Evolutionary conservation across 2,113 vertebrate genomes (phyloP).

Genomic region (Oenanthe oenanthe): DNA sequence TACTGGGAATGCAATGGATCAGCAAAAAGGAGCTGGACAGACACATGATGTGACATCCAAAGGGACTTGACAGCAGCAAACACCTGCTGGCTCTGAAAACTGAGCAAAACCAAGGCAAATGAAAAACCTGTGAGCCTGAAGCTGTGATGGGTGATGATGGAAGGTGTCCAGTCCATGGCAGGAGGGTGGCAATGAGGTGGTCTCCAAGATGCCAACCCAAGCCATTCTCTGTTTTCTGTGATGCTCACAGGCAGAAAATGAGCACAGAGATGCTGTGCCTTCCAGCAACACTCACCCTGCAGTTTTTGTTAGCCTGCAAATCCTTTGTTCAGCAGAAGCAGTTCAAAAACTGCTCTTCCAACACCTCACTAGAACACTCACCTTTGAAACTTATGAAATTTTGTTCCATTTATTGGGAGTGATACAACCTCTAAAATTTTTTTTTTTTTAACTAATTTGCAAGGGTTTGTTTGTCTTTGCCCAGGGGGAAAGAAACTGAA

Average conservation of each 20-base stretch:
- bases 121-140: background rate
- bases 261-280: background rate
- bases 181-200: background rate
- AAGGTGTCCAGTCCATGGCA: background rate
- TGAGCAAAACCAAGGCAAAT: background rate
- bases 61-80: background rate
- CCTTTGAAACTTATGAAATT: background rate
- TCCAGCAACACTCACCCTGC: background rate
- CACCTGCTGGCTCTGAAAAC: background rate
- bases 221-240: background rate
- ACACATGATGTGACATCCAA: background rate
- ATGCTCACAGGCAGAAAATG: background rate
- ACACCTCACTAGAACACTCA: background rate
- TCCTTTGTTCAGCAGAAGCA: background rate
- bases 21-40: background rate
- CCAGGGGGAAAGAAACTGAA: background rate
- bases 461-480: background rate
- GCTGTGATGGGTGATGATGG: accelerated
- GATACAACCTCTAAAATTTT: background rate
- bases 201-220: background rate
- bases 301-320: background rate
- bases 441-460: background rate
- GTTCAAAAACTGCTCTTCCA: background rate
- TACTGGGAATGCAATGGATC: background rate
- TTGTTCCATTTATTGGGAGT: background rate